These are phyloP conservation scores for Ceratina australensis DNA, from an alignment of 1,140 invertebrate genomes.

Conservation along the genomic window DNA sequence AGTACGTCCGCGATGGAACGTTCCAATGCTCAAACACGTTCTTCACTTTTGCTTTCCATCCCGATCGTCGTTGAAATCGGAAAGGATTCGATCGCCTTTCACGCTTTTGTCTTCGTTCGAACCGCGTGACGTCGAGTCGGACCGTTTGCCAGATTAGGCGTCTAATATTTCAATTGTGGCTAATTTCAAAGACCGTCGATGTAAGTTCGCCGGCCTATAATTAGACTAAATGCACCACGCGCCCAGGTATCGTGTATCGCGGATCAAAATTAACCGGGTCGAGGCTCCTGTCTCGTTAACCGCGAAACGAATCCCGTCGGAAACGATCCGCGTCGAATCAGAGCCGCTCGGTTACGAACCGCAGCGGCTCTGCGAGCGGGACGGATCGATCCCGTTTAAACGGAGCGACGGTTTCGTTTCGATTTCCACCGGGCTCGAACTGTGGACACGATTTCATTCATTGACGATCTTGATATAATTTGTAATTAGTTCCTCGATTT, in stretches of 20 bases:
- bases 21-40: not conserved
- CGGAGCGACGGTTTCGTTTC: not conserved
- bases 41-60: not conserved
- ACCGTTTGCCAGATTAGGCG: not conserved
- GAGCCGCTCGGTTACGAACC: too few species aligned
- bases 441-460: not conserved
- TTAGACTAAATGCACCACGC: not conserved
- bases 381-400: not conserved
- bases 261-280: not conserved
- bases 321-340: not conserved
- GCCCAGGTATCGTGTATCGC: not conserved
- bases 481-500: conserved; percentile 25
- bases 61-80: not conserved
- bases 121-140: too few species aligned
- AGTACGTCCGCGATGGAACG: not conserved
- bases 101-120: too few species aligned
- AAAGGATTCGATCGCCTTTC: not conserved
- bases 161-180: too few species aligned
- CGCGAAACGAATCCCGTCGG: not conserved
- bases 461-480: not conserved
- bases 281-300: not conserved
- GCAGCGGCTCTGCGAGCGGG: not conserved
- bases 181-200: not conserved
- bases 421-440: not conserved
- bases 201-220: not conserved